Evolutionary conservation across 2,113 vertebrate species (phyloP).

Genomic region (Tupaia chinensis): DNA sequence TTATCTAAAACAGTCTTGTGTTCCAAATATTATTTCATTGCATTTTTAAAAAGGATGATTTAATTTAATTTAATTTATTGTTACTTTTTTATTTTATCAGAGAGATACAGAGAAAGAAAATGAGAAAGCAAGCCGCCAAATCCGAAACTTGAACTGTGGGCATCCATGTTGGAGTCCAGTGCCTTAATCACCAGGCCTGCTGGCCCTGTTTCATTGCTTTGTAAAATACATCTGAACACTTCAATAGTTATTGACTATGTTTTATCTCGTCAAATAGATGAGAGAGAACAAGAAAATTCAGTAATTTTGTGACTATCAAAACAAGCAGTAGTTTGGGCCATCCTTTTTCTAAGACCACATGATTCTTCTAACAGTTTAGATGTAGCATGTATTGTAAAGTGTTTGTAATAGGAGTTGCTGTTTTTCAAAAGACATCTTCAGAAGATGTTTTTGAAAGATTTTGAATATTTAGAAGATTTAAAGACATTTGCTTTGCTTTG

Average conservation of each 20-base stretch:
- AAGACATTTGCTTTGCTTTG: conserved; percentile 62
- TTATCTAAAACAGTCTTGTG: not conserved
- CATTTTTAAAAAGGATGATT: not conserved
- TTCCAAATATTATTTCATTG: conserved; percentile 9
- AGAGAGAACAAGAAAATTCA: conserved; percentile 2
- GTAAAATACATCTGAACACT: not conserved
- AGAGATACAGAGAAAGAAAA: no score
- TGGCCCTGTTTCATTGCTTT: no score
- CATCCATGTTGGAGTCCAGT: no score
- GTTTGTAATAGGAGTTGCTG: not conserved
- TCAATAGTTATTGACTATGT: not conserved
- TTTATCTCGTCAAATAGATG: conserved; percentile 10
- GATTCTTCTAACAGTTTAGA: not conserved
- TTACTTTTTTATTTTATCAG: no score
- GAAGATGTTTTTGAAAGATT: conserved; percentile 51
- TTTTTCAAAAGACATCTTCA: conserved; percentile 1
- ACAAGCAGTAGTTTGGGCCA: not conserved
- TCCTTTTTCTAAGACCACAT: not conserved
- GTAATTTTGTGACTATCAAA: not conserved
- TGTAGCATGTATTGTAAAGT: not conserved
- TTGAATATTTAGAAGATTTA: conserved; percentile 52
- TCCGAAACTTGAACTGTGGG: no score
- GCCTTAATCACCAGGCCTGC: no score
- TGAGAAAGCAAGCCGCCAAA: no score
- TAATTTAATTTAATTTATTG: no score